phyloP scores from a whole-genome alignment of 2,888 invertebrate species.

The Liopterus haemorrhoidalis region DNA sequence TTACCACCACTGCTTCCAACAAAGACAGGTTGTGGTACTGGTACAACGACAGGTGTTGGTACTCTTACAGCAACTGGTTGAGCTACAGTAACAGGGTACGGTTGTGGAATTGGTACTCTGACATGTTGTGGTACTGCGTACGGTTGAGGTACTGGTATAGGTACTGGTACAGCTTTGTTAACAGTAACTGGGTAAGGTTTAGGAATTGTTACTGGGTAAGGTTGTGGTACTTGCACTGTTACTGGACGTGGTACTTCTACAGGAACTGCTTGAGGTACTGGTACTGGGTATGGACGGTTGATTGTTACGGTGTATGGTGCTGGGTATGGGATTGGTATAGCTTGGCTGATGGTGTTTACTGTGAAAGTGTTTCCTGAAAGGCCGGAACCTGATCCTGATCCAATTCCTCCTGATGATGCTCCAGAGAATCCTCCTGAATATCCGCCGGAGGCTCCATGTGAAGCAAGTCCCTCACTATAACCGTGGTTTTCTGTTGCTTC shows the following conservation, averaged over 20 bases:
- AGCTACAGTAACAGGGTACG: slow-evolving; percentile 52
- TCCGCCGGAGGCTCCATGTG: too few relatives aligned
- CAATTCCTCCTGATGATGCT: slow-evolving; percentile 10
- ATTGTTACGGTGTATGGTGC: slow-evolving; percentile 45
- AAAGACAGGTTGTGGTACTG: slow-evolving; percentile 50
- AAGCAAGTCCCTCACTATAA: too few relatives aligned
- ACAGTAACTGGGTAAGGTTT: slow-evolving; percentile 42
- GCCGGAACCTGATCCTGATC: slow-evolving; percentile 20
- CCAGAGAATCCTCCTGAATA: slow-evolving; percentile 11
- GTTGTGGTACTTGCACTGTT: slow-evolving; percentile 44
- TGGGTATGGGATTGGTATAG: slow-evolving; percentile 42
- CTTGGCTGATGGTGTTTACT: slow-evolving; percentile 40
- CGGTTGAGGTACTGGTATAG: slow-evolving; percentile 50
- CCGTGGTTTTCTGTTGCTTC: too few relatives aligned
- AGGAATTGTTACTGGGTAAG: slow-evolving; percentile 41
- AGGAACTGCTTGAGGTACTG: slow-evolving; percentile 51
- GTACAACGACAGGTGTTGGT: slow-evolving; percentile 50
- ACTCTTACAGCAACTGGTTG: slow-evolving; percentile 51
- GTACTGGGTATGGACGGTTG: slow-evolving; percentile 49
- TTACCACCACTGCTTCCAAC: slow-evolving; percentile 35
- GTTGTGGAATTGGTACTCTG: slow-evolving; percentile 49
- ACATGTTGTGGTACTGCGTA: slow-evolving; percentile 46
- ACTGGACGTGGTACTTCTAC: slow-evolving; percentile 49
- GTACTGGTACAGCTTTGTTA: slow-evolving; percentile 40
- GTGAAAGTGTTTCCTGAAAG: slow-evolving; percentile 38